Percentiles rank a stretch among this genome's conserved stretches.
Conservation (phyloP, 2,797 vertebrate genomes). For the Sebastes matsubarae region DNA sequence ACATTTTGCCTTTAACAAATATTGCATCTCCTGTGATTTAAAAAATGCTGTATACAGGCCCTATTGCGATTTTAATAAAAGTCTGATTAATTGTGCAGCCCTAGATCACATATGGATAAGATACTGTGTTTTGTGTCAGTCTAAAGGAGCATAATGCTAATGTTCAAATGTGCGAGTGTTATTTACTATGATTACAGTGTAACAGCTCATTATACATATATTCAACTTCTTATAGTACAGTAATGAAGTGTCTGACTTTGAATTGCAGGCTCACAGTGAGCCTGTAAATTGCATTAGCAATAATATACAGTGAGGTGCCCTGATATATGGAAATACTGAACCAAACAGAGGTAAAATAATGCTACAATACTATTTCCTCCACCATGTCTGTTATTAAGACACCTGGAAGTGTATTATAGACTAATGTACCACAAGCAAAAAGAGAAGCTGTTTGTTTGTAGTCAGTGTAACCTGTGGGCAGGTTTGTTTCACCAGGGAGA, state of each 20-base stretch:
- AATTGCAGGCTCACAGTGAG: not conserved
- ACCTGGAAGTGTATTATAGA: not conserved
- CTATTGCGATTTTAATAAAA: no score
- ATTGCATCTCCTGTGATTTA: no score
- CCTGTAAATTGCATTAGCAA: conserved; percentile 4
- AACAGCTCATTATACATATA: not conserved
- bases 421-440: not conserved
- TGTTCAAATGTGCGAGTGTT: not conserved
- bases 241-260: not conserved
- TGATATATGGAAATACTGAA: not conserved
- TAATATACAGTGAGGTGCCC: not conserved
- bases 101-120: not conserved
- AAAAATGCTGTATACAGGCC: no score
- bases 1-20: no score
- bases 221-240: not conserved
- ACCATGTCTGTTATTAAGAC: not conserved
- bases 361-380: not conserved
- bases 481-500: not conserved
- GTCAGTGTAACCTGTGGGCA: not conserved
- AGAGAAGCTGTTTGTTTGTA: not conserved
- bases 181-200: not conserved
- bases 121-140: not conserved
- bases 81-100: no score
- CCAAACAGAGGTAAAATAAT: not conserved
- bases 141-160: not conserved